Base-by-base conservation (phyloP, 2,888 invertebrate species). In the Mayetiola destructor region DNA sequence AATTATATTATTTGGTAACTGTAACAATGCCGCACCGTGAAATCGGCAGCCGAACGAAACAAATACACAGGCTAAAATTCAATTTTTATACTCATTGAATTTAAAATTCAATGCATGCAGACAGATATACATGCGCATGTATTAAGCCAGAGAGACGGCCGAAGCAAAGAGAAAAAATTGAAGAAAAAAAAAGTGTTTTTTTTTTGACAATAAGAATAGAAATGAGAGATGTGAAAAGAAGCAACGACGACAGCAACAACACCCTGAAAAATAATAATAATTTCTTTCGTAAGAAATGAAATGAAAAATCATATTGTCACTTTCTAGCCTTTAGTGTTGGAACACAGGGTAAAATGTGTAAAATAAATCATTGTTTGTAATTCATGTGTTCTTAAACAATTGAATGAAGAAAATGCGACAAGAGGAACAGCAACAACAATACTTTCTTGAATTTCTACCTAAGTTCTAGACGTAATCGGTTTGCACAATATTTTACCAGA, bases 351-450 rank as follows among this genome's bases (percentile, higher is more conserved):
- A n/a, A 27, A 48, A 48, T 48, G 48, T 48, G 48, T 48, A 48
- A 48, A 48, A 48, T 48, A 48, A 48, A 48, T 48, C 27, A 48
- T 48, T 48, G 48, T 48, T 48, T 16, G 27, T 27, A 48, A 27
- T 48, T 48, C 16, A 16, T 9, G 16, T 48, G 27, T 48, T n/a
- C 16, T 27, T n/a, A n/a, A 48, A 48, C 48, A 27, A 48, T 48
- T 48, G 14, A 39, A 12, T 48, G 48, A n/a, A n/a, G n/a, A n/a
- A n/a, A n/a, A n/a, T n/a, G n/a, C n/a, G n/a, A n/a, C n/a, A n/a
- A n/a, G n/a, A n/a, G n/a, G n/a, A 48, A 16, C 29, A 23, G 48
- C 48, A 48, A 42, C 23, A 48, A 48, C 23, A 48, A 23, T n/a
- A n/a, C 21, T 27, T 48, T 27, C 48, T 48, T 16, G 27, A 16